phyloP scores from a whole-genome alignment of 2,113 vertebrate genomes.

The Leptobrachium ailaonicum region DNA sequence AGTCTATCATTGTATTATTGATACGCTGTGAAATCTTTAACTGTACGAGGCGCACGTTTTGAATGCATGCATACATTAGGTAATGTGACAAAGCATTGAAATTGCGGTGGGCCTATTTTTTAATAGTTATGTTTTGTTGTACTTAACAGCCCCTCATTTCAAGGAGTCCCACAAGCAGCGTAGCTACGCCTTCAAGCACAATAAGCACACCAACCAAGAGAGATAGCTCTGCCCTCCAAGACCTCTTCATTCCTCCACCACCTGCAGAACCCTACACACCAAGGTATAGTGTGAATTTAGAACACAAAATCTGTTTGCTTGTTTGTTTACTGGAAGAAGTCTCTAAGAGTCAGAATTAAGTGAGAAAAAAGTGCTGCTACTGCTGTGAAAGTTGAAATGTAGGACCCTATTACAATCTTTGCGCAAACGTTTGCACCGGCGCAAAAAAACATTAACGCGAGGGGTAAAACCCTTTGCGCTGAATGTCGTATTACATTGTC shows the following conservation, averaged over 20 bases:
- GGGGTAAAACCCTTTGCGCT: no score
- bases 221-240: conserved; percentile 93
- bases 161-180: conserved; percentile 92
- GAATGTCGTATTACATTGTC: no score
- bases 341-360: no score
- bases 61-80: background rate
- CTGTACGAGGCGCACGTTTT: background rate
- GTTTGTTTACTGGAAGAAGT: background rate
- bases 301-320: background rate
- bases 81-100: background rate
- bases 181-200: conserved; percentile 93
- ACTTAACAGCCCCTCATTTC: conserved; percentile 90
- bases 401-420: no score
- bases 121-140: conserved; percentile 58
- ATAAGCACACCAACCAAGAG: conserved; percentile 94
- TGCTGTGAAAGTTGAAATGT: no score
- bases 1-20: no score
- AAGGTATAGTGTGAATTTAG: conserved; percentile 68
- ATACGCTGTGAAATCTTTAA: background rate
- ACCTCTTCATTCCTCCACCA: conserved; percentile 95
- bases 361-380: no score
- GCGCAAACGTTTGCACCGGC: no score
- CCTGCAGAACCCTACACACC: conserved; percentile 92
- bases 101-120: conserved; percentile 11
- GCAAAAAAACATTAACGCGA: no score